Evolutionary conservation across 2,797 vertebrate species (phyloP), one percentile per base, ranked within the genome.

Genomic region (Hydrolagus colliei): DNA sequence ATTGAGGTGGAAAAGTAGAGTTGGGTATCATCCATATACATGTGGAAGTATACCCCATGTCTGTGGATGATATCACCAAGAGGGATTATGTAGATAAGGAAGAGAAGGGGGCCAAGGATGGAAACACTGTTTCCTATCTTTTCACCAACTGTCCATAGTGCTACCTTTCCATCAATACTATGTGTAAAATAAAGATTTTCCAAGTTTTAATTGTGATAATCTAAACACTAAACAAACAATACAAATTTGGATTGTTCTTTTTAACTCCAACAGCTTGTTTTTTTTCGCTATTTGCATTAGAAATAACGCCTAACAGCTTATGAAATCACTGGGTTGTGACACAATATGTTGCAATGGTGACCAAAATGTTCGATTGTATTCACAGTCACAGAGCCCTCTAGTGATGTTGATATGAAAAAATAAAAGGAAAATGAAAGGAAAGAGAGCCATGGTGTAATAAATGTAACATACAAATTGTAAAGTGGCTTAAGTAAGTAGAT

Each of bases 371-470:
- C 68, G 35, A 68, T 67, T 14, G 10, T 67, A 32, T 68, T 68
- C 32, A 82, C 63, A 32, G 63, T 35, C 27, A 35, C 79, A 82
- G 79, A 82, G 63, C 27, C 63, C 63, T 67, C 63, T 41, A 82
- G 63, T 82, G 79, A 20, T 10, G 16, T 67, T 82, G 63, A 35
- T 67, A 0, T 67, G 63, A 13, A 82, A 68, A 67, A 82, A 27
- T 27, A 82, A 41, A 10, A 10, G 63, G 62, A 41, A 82, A 68
- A 62, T 32, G 16, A 82, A 82, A 52, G 41, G 41, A 52, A 52
- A 52, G 41, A 52, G 41, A 52, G 41, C 41, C 6, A 52, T 3
- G 41, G 41, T 52, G 41, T 6, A 52, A 52, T 52, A 52, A 52
- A 52, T 52, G 6, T 16, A 68, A 41, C 12, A 79, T 79, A 32